Base-by-base conservation (phyloP, 2,113 vertebrate genomes). In the Tyto alba region DNA sequence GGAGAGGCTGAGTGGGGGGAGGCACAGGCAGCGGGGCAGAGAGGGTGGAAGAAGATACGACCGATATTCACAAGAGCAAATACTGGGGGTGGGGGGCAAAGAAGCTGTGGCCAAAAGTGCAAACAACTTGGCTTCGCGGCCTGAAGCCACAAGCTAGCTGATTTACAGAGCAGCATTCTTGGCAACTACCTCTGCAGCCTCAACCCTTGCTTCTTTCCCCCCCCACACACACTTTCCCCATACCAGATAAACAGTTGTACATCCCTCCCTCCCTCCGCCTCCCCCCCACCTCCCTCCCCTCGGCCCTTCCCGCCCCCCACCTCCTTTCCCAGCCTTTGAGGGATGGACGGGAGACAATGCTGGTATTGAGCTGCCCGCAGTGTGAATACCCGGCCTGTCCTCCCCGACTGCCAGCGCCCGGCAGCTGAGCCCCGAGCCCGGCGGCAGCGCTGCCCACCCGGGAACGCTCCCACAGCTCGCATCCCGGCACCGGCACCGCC, bases 341-440 rank as follows among this genome's bases (percentile, higher is more conserved):
- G 93, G 97, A 75, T 73, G 95, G 94, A 78, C n/a, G 30, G 63
- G 27, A 96, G 97, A 98, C 98, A 98, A 98, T 96, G 97, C 95
- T 92, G 93, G 97, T 92, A 98, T 98, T 98, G 98, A 98, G 96
- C 96, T 88, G 94, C 93, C 96, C 76, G 78, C 95, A 84, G 93
- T 73, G 94, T 98, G 98, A 98, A 98, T 98, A 79, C 97, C 53
- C 78, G 94, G 95, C 95, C 97, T 98, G 98, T 98, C 95, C 97
- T 95, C 86, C 91, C 94, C 83, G 94, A 57, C 91, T 93, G 97
- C 96, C 97, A 83, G 96, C 79, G 68, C 94, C 92, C 94, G 97
- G 97, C 98, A 98, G 98, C 98, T 98, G 98, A 98, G 97, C 96
- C 93, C 96, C 91, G 82, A 85, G 95, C 97, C 96, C 93, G 91